Evolutionary conservation across 2,797 vertebrate genomes (phyloP).

Genomic region (Hypotaenidia philippensis): DNA sequence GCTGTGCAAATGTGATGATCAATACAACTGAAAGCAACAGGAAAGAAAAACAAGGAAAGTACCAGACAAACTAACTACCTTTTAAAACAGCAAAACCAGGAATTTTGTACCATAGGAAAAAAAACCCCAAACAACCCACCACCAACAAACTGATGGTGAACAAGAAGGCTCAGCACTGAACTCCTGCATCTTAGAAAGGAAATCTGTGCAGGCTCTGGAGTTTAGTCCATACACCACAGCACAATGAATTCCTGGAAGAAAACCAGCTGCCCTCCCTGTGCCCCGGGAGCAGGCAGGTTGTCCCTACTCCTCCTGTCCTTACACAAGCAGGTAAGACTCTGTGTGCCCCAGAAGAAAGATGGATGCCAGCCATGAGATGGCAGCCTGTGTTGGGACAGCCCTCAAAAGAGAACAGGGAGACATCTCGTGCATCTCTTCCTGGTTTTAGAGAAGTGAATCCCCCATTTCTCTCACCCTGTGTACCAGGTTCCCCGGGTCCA

Average conservation of each 20-base stretch:
- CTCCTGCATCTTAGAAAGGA: not conserved
- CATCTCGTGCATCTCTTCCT: not conserved
- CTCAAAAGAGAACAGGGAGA: not conserved
- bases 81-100: not conserved
- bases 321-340: not conserved
- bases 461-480: not conserved
- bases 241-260: not conserved
- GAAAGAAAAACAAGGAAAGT: not conserved
- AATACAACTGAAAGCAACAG: not conserved
- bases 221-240: not conserved
- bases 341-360: rapidly evolving
- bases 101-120: not conserved
- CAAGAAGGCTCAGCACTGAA: not conserved
- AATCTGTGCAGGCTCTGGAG: not conserved
- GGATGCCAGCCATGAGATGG: not conserved
- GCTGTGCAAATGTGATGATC: not conserved
- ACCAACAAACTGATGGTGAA: rapidly evolving
- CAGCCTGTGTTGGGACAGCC: not conserved
- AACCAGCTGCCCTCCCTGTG: not conserved
- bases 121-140: not conserved
- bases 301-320: not conserved
- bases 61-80: not conserved
- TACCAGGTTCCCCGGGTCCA: not conserved
- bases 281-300: rapidly evolving
- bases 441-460: not conserved